Percentiles rank a stretch among this genome's conserved stretches.
Evolutionary conservation across 2,888 invertebrate genomes (phyloP).

Genomic region (Ornithoptera alexandrae): DNA sequence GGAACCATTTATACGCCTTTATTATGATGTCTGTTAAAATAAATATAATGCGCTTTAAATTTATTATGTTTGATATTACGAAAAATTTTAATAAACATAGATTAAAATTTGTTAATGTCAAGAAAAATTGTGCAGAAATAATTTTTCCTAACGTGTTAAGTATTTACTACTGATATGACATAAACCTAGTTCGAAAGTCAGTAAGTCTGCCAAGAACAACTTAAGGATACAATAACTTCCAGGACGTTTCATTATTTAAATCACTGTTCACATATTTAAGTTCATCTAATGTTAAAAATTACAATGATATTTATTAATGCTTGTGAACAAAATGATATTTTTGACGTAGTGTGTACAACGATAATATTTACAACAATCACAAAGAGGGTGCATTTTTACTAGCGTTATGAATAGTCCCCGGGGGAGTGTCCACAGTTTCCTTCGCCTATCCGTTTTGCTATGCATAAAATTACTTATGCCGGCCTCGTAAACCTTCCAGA

Average conservation of each 20-base stretch:
- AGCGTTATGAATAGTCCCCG: constrained; percentile 60
- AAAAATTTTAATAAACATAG: too few relatives aligned
- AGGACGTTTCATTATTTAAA: background rate
- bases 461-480: constrained; percentile 42
- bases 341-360: constrained; percentile 31
- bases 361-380: constrained; percentile 48
- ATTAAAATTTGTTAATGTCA: too few relatives aligned
- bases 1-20: too few relatives aligned
- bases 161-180: too few relatives aligned
- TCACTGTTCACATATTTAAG: background rate
- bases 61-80: too few relatives aligned
- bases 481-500: constrained; percentile 14
- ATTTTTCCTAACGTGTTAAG: too few relatives aligned
- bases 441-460: constrained; percentile 42
- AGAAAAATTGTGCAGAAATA: too few relatives aligned
- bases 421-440: constrained; percentile 40
- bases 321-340: background rate
- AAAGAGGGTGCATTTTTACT: constrained; percentile 50
- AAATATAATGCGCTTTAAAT: background rate
- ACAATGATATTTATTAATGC: too few relatives aligned
- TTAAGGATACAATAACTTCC: background rate
- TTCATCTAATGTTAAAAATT: too few relatives aligned
- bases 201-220: too few relatives aligned
- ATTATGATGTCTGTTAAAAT: background rate
- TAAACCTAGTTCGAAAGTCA: too few relatives aligned